A percentile compares a stretch with the other conserved stretches of the same genome.
Evolutionary conservation across 2,888 invertebrate genomes (phyloP).

Genomic region (Acanthoscelides obtectus): DNA sequence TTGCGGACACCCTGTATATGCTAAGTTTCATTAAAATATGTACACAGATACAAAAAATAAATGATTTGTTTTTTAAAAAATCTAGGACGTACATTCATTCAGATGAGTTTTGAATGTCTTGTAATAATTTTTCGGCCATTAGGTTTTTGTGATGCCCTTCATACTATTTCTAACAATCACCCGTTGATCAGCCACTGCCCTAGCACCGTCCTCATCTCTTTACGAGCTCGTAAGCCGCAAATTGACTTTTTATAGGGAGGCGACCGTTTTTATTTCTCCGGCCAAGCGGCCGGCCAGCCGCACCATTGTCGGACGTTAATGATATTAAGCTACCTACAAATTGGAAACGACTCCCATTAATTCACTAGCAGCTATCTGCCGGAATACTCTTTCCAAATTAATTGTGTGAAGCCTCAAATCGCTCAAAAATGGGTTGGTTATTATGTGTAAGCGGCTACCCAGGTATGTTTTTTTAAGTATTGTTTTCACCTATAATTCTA

Average conservation of each 20-base stretch:
- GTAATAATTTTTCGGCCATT: too few species aligned
- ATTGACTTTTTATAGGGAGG: conserved; percentile 31
- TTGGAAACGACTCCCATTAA: conserved; percentile 13
- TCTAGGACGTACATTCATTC: too few species aligned
- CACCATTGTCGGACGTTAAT: conserved; percentile 9
- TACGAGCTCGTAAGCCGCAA: conserved; percentile 26
- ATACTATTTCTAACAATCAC: too few species aligned
- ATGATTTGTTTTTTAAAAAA: too few species aligned
- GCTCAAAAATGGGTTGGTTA: neutral
- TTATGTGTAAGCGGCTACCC: neutral
- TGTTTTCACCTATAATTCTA: neutral
- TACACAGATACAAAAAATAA: too few species aligned
- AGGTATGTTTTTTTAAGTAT: neutral
- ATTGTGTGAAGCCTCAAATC: neutral
- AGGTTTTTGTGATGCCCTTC: too few species aligned
- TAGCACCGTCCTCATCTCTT: conserved; percentile 13
- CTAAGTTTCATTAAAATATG: too few species aligned
- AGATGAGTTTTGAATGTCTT: too few species aligned
- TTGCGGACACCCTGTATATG: too few species aligned
- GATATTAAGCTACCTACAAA: conserved; percentile 26
- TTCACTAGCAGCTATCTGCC: neutral
- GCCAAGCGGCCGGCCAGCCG: conserved; percentile 7
- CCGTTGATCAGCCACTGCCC: conserved; percentile 15
- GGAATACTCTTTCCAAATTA: neutral
- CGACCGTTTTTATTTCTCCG: conserved; percentile 20